Conservation (phyloP, 1,140 invertebrate species). For the Pachyrhynchus sulphureomaculatus region DNA sequence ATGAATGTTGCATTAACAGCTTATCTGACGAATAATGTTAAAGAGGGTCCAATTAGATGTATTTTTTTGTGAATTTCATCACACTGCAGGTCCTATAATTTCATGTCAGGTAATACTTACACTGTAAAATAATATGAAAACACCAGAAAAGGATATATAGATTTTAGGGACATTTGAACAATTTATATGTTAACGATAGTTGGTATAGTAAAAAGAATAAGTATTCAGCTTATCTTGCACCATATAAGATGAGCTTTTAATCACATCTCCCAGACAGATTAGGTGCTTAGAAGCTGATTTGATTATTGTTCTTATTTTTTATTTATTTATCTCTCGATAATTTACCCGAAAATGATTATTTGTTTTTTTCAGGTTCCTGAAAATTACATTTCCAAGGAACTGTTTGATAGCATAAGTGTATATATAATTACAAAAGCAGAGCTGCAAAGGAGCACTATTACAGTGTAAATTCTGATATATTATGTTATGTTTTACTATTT, state of each 20-base stretch:
- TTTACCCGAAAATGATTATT: not conserved
- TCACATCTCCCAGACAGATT: no score
- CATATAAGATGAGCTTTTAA: no score
- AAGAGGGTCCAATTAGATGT: conserved; percentile 72
- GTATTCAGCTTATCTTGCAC: no score
- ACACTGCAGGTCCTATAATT: conserved; percentile 81
- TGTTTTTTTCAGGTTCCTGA: conserved; percentile 70
- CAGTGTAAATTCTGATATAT: no score
- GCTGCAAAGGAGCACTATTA: conserved; percentile 84
- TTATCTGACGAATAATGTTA: not conserved
- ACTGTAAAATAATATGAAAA: no score
- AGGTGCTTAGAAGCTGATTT: no score
- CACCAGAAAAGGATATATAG: not conserved
- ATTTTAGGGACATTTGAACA: not conserved
- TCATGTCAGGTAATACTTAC: conserved; percentile 80
- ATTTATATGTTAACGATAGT: not conserved
- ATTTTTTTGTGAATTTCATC: conserved; percentile 91
- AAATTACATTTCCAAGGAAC: conserved; percentile 87
- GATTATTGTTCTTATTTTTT: no score
- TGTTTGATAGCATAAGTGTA: conserved; percentile 90
- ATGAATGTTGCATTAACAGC: not conserved
- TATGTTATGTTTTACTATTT: no score
- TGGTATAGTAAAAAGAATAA: no score
- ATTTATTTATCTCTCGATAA: no score
- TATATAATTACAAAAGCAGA: conserved; percentile 95